Percentiles rank a stretch among this genome's conserved stretches.
These are phyloP conservation scores for Drosophila neotestacea DNA, from an alignment of 2,888 invertebrate species.

Conservation along the genomic window DNA sequence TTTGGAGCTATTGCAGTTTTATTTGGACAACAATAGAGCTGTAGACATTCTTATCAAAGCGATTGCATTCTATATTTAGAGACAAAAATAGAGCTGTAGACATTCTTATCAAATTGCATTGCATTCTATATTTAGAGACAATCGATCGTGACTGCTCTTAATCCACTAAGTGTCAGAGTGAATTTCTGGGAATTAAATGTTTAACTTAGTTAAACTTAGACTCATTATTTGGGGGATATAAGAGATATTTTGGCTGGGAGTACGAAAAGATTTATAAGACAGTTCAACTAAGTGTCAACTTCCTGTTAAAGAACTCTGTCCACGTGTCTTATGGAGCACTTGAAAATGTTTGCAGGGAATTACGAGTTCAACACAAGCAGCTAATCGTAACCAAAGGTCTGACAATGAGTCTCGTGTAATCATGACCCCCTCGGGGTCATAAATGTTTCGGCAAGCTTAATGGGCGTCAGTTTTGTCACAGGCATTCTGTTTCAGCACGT, in stretches of 20 bases:
- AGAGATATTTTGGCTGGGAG: not conserved
- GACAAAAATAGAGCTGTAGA: not conserved
- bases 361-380: constrained; percentile 5
- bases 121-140: not conserved
- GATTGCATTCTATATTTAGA: not conserved
- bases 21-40: constrained; percentile 1
- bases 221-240: not conserved
- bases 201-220: too few relatives aligned
- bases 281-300: not conserved
- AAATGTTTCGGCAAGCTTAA: constrained; percentile 81
- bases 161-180: not conserved
- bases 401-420: constrained; percentile 32
- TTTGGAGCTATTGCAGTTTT: constrained; percentile 4
- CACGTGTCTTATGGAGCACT: not conserved
- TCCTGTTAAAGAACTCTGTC: not conserved
- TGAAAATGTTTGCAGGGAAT: constrained; percentile 6
- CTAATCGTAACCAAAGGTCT: constrained; percentile 13
- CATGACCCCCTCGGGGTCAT: constrained; percentile 75
- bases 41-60: not conserved
- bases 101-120: not conserved
- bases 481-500: constrained; percentile 60
- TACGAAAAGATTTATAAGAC: not conserved
- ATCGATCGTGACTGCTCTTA: not conserved
- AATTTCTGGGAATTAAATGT: not conserved
- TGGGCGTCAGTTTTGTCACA: constrained; percentile 53